phyloP scores from a whole-genome alignment of 1,140 invertebrate species.

The Yoshiicerus persimilis region DNA sequence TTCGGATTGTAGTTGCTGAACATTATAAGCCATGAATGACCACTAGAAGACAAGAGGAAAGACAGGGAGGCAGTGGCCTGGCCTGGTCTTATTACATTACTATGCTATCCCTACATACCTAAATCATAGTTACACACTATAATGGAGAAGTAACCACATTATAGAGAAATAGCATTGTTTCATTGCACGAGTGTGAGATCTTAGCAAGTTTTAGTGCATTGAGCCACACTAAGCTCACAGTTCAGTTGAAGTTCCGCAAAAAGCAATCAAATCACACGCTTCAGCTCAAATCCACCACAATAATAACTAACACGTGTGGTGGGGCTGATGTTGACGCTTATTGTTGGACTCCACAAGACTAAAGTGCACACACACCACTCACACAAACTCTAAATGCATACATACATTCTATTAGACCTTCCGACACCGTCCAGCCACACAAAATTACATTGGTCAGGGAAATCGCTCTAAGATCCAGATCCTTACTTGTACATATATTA shows the following conservation, averaged over 20 bases:
- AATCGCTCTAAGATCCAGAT: not conserved
- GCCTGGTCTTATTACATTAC: not conserved
- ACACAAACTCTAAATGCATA: not conserved
- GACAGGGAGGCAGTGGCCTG: not conserved
- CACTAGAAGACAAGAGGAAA: not conserved
- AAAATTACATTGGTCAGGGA: not conserved
- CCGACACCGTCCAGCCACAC: not conserved
- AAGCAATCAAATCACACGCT: conserved; percentile 19
- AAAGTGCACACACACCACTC: not conserved
- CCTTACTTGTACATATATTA: not conserved
- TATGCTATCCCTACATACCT: not conserved
- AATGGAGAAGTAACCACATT: not conserved
- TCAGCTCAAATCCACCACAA: conserved; percentile 19
- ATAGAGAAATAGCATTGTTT: not conserved
- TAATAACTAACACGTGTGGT: conserved; percentile 19
- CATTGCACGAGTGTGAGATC: not conserved
- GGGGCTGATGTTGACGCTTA: conserved; percentile 13
- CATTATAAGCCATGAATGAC: not conserved
- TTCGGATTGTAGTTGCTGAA: not conserved
- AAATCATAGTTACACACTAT: not conserved
- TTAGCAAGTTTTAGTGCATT: conserved; percentile 10
- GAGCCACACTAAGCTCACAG: conserved; percentile 14
- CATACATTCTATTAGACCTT: not conserved
- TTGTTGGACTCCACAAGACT: not conserved
- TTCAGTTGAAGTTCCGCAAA: conserved; percentile 19